phyloP scores from a whole-genome alignment of 2,797 vertebrate genomes.

The Crax fasciolata region DNA sequence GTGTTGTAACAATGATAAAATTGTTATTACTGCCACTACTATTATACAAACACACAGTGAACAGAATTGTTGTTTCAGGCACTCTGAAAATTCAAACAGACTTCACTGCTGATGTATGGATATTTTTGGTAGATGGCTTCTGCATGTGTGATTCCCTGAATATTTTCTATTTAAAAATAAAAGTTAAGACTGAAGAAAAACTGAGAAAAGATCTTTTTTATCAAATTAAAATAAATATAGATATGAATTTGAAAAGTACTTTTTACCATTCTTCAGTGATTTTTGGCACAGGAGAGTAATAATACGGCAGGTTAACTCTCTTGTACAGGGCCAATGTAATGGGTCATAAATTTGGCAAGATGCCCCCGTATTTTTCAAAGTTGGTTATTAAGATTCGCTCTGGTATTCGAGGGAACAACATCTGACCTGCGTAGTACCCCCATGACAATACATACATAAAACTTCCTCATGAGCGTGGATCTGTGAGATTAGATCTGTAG shows the following conservation, averaged over 20 bases:
- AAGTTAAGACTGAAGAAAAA: neutral
- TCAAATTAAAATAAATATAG: neutral
- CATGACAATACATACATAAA: neutral
- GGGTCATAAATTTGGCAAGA: neutral
- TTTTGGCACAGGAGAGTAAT: neutral
- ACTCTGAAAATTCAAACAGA: neutral
- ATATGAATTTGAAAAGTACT: neutral
- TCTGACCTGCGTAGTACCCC: neutral
- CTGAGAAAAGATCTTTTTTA: rapidly evolving
- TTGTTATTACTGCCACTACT: neutral
- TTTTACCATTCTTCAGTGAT: neutral
- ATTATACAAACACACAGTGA: neutral
- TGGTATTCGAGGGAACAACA: neutral
- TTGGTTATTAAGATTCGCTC: neutral
- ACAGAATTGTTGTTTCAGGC: neutral
- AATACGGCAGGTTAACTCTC: neutral
- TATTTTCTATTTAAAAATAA: neutral
- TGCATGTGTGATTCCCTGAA: neutral
- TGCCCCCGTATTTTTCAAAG: neutral
- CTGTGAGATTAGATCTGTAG: constrained; percentile 19
- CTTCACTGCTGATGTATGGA: neutral
- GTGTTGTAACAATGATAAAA: neutral
- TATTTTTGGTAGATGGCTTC: neutral
- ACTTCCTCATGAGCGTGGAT: neutral
- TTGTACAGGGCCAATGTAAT: neutral